Base-by-base conservation (phyloP, 2,888 invertebrate species). In the Formica aserva region DNA sequence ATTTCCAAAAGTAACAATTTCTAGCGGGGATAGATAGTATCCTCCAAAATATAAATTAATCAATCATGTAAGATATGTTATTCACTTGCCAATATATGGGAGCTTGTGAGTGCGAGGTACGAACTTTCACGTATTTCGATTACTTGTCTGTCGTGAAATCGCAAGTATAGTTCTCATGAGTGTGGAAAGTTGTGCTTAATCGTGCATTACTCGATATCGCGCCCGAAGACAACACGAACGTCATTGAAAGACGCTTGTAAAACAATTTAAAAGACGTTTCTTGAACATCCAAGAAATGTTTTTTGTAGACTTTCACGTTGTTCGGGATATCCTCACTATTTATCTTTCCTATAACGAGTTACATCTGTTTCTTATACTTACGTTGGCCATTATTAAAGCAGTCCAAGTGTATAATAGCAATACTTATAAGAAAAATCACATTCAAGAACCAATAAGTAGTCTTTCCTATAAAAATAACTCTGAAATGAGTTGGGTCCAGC, bases 381-480 rank as follows among this genome's bases (percentile, higher is more conserved):
- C 74, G 45, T 88, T 88, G 85, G 86, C 88, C 76, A 88, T 87
- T 52, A 52, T 52, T 86, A 86, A 85, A 87, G 67, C 85, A 65
- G 75, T 82, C 69, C 83, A 74, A 84, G 75, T 66, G 83, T 87
- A 80, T 66, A 60, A 32, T 22, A 85, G 84, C 67, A 77, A 81
- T 85, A 82, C 81, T 71, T 83, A 82, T 65, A 75, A 69, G 82
- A 86, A 86, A 66, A 87, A 85, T 86, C 81, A 83, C 85, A 77
- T 85, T 86, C 55, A 82, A 65, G 66, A 89, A 87, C 85, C 75
- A 88, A 90, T 86, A 84, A 88, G 88, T 89, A 41, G 60, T 80
- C 88, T 90, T 82, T 88, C 78, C 91, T 92, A 93, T 92, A 92
- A 93, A 92, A 93, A 92, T 92, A 92, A 92, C 90, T 91, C 90